phyloP scores from a whole-genome alignment of 2,888 invertebrate genomes.

The Drosophila neotestacea region DNA sequence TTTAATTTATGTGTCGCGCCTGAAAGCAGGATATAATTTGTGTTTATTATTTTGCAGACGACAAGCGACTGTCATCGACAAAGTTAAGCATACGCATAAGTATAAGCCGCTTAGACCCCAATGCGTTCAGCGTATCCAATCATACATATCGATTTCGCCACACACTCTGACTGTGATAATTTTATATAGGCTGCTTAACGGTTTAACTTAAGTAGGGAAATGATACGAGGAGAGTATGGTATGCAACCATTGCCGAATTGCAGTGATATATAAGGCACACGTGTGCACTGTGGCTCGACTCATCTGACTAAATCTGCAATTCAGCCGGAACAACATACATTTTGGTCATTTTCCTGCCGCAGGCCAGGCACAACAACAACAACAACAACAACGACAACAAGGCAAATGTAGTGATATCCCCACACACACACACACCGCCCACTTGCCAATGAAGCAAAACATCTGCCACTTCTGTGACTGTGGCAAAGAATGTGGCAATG shows the following conservation, averaged over 20 bases:
- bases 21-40: constrained; percentile 59
- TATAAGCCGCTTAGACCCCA: constrained; percentile 34
- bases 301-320: constrained; percentile 64
- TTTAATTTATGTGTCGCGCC: constrained; percentile 72
- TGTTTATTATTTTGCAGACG: constrained; percentile 62
- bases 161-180: constrained; percentile 44
- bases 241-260: constrained; percentile 22
- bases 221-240: neutral
- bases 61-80: constrained; percentile 64
- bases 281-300: constrained; percentile 32
- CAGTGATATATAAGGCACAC: constrained; percentile 27
- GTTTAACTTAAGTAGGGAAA: constrained; percentile 20
- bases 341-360: constrained; percentile 67
- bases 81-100: constrained; percentile 16
- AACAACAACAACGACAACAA: constrained; percentile 10
- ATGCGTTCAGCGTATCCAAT: constrained; percentile 44
- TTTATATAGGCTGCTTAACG: constrained; percentile 41
- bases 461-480: constrained; percentile 60
- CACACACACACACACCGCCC: neutral
- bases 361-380: constrained; percentile 30
- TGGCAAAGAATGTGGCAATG: constrained; percentile 61
- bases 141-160: constrained; percentile 53
- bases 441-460: constrained; percentile 69
- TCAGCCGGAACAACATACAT: constrained; percentile 75
- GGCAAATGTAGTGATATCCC: constrained; percentile 14